Conservation (phyloP, 2,797 vertebrate species). For the Telmatherina bonti region DNA sequence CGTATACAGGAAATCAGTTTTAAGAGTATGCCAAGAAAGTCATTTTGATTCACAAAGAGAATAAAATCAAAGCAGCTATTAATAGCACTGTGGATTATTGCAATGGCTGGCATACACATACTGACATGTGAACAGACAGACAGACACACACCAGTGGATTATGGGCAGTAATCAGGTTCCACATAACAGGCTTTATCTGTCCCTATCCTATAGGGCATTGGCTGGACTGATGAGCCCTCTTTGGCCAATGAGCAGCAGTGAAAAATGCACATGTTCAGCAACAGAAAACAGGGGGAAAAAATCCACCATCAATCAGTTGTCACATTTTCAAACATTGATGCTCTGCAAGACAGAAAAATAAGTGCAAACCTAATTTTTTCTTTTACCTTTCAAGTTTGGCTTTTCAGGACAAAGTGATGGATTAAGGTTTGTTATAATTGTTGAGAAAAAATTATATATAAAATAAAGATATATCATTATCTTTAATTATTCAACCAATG, state of each 20-base stretch:
- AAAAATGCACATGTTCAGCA: conserved; percentile 25
- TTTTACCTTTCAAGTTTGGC: not conserved
- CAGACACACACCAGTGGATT: conserved; percentile 69
- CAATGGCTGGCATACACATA: conserved; percentile 46
- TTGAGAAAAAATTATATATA: too few species aligned
- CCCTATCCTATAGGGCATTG: conserved; percentile 64
- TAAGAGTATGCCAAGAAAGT: conserved; percentile 39
- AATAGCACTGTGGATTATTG: conserved; percentile 78
- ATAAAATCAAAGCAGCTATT: conserved; percentile 78
- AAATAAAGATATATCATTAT: too few species aligned
- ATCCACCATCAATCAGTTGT: conserved; percentile 21
- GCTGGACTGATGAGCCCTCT: conserved; percentile 48
- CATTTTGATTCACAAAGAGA: conserved; percentile 44
- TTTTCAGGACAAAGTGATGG: too few species aligned
- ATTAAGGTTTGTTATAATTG: too few species aligned
- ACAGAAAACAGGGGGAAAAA: conserved; percentile 1
- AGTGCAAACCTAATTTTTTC: not conserved
- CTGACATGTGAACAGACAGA: conserved; percentile 42
- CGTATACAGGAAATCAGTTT: not conserved
- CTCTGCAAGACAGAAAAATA: not conserved
- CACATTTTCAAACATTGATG: not conserved
- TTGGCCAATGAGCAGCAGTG: conserved; percentile 50
- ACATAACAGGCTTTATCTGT: conserved; percentile 82
- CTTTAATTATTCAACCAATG: too few species aligned
- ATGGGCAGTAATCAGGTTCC: conserved; percentile 80